Percentiles rank a stretch among this genome's conserved stretches.
phyloP scores from a whole-genome alignment of 2,888 invertebrate species.

The Punctoribates punctum region DNA sequence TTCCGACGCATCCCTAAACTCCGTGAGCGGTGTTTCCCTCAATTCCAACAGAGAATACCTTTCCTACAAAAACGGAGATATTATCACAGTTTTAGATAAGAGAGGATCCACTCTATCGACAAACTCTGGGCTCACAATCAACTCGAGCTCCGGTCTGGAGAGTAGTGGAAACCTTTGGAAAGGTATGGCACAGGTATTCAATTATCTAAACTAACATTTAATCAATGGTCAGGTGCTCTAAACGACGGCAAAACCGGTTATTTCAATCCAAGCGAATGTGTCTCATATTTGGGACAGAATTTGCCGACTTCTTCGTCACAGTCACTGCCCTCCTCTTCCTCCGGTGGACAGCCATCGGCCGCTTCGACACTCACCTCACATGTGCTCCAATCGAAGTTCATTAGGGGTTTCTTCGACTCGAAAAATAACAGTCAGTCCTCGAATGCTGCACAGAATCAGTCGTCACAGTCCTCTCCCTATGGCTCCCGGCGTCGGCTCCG shows the following conservation, averaged over 20 bases:
- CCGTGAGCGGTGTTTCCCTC: neutral
- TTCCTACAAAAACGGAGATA: slow-evolving; percentile 78
- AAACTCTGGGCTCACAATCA: neutral
- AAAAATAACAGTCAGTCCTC: slow-evolving; percentile 32
- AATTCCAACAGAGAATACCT: slow-evolving; percentile 63
- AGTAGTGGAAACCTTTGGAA: slow-evolving; percentile 67
- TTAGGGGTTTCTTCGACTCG: slow-evolving; percentile 41
- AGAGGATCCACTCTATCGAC: slow-evolving; percentile 55
- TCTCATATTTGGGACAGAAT: slow-evolving; percentile 77
- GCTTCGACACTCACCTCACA: slow-evolving; percentile 36
- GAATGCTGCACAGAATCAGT: neutral
- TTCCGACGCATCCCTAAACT: neutral
- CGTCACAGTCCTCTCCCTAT: slow-evolving; percentile 14
- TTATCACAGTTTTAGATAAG: slow-evolving; percentile 87
- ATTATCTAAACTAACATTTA: neutral
- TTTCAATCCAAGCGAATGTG: slow-evolving; percentile 83
- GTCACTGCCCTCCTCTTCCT: neutral
- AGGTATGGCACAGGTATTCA: slow-evolving; percentile 57
- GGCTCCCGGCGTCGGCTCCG: slow-evolving; percentile 62
- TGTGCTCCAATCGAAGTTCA: slow-evolving; percentile 41
- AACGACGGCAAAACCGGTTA: slow-evolving; percentile 85
- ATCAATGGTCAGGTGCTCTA: slow-evolving; percentile 58
- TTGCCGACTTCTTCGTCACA: slow-evolving; percentile 57
- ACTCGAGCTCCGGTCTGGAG: slow-evolving; percentile 47
- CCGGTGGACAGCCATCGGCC: neutral